Conservation (phyloP, 2,797 vertebrate genomes). For the Sparus aurata region DNA sequence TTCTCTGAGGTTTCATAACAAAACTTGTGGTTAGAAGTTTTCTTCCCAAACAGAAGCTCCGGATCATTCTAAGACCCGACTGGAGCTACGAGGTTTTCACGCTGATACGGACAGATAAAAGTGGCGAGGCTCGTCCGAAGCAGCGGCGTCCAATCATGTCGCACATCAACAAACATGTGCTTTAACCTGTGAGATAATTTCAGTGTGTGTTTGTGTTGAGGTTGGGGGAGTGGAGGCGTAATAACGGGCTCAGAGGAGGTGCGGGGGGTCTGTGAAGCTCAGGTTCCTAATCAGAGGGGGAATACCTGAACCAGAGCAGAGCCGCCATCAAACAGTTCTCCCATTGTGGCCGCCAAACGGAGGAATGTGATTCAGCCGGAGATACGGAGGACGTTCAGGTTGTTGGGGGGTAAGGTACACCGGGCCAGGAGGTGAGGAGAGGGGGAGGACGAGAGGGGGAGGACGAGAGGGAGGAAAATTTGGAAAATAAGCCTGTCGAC, state of each 20-base stretch:
- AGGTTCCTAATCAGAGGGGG: slow-evolving; percentile 79
- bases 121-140: neutral
- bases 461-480: neutral
- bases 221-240: neutral
- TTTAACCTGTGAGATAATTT: slow-evolving; percentile 23
- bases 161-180: slow-evolving; percentile 21
- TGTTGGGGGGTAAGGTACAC: slow-evolving; percentile 62
- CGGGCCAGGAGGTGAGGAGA: slow-evolving; percentile 42
- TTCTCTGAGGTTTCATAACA: neutral
- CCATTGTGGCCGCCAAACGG: slow-evolving; percentile 77
- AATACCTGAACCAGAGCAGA: slow-evolving; percentile 82
- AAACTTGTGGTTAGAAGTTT: neutral
- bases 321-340: slow-evolving; percentile 81
- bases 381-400: slow-evolving; percentile 68
- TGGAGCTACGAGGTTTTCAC: neutral
- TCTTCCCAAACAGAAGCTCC: neutral
- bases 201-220: slow-evolving; percentile 18
- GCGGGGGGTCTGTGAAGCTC: slow-evolving; percentile 66
- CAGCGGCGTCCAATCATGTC: slow-evolving; percentile 5
- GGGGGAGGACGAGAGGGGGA: slow-evolving; percentile 1
- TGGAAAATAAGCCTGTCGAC: neutral
- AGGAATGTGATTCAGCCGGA: slow-evolving; percentile 84
- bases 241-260: slow-evolving; percentile 26
- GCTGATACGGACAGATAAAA: neutral
- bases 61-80: neutral